Evolutionary conservation across 1,140 invertebrate genomes (phyloP), one percentile per base, ranked within the genome.

Genomic region (Conus betulinus): DNA sequence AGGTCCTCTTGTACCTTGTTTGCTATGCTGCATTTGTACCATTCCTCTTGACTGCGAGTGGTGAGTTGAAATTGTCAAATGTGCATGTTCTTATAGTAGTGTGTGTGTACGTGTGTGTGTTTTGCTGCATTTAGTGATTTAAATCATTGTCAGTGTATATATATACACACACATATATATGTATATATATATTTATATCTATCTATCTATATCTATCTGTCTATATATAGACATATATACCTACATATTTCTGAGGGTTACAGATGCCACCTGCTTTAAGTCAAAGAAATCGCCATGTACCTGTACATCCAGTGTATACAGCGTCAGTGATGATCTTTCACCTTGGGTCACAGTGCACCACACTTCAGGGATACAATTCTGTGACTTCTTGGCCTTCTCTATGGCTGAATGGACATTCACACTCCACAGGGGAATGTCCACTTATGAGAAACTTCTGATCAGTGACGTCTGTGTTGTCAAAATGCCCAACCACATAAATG

Each of bases 341-440:
- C 53, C 67, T 85, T 84, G 82, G 39, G 71, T 67, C 17, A 85
- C 67, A 60, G 84, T 39, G 39, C 5, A 67, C 84, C 84, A 91
- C 60, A 87, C 51, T 79, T 89, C 78, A 39, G 85, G 76, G 17
- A 88, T 78, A 83, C 85, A 90, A 17, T 90, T 67, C 23, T 87
- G 60, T 51, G 39, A 81, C 20, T 91, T 85, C n/a, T 79, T 85
- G 84, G 87, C 85, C 55, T 55, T 84, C 51, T 86, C 89, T 53
- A 91, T 71, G 23, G 82, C 79, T 63, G 87, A 76, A 87, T 91
- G 90, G 20, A 91, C 79, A 67, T 57, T 91, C 90, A 63, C 76
- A 74, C 84, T 91, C 90, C 87, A 89, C 87, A 71, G 90, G 83
- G 23, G 89, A 88, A 84, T 91, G 90, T 25, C 90, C 89, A 52